A percentile compares a stretch with the other conserved stretches of the same genome.
These are phyloP conservation scores for Athalia rosae DNA, from an alignment of 2,888 invertebrate species.

Conservation along the genomic window DNA sequence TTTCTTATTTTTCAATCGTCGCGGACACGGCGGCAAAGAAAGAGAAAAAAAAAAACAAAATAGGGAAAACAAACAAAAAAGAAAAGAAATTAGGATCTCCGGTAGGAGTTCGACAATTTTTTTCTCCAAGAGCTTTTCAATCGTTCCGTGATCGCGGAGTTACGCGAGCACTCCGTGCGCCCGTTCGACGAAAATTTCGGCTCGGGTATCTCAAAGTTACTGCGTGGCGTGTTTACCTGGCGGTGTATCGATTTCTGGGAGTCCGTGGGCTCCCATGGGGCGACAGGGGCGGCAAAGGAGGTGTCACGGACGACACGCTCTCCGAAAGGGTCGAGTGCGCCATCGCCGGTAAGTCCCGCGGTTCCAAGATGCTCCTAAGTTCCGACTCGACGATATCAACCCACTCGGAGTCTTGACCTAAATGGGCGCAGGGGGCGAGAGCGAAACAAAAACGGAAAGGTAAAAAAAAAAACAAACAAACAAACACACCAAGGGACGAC, in stretches of 20 bases:
- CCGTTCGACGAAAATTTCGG: background rate
- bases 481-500: too few species aligned
- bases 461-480: background rate
- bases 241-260: slow-evolving; percentile 68
- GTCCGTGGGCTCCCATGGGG: slow-evolving; percentile 77
- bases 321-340: slow-evolving; percentile 81
- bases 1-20: too few species aligned
- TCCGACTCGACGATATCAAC: slow-evolving; percentile 88
- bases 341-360: slow-evolving; percentile 81
- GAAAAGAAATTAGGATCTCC: too few species aligned
- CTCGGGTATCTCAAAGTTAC: slow-evolving; percentile 49
- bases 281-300: slow-evolving; percentile 85
- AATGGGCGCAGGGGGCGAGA: slow-evolving; percentile 9
- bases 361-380: slow-evolving; percentile 85
- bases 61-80: too few species aligned
- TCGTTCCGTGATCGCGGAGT: too few species aligned
- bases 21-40: too few species aligned
- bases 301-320: slow-evolving; percentile 84
- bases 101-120: too few species aligned
- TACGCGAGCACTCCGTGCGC: too few species aligned
- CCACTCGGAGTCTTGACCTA: slow-evolving; percentile 85
- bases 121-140: too few species aligned
- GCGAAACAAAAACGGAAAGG: background rate
- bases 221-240: slow-evolving; percentile 65
- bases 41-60: too few species aligned